These are phyloP conservation scores for Zaprionus lachaisei DNA, from an alignment of 1,140 invertebrate genomes.

Conservation along the genomic window DNA sequence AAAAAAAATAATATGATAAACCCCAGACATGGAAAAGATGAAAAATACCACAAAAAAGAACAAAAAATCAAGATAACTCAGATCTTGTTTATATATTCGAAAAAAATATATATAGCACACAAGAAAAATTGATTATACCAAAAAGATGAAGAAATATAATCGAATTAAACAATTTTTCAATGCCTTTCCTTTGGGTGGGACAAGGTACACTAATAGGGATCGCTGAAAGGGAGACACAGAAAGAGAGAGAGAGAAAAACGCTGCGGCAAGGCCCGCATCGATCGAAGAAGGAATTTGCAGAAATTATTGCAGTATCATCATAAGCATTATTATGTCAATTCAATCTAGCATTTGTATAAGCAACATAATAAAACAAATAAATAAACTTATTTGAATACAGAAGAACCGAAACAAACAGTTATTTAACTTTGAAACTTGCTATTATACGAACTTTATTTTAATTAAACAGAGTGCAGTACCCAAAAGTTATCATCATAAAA, in stretches of 20 bases:
- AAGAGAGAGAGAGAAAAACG: neutral
- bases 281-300: neutral
- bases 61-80: constrained; percentile 49
- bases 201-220: constrained; percentile 37
- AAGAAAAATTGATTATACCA: constrained; percentile 70
- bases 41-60: constrained; percentile 62
- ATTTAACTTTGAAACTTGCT: constrained; percentile 59
- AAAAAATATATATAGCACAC: constrained; percentile 67
- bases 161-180: constrained; percentile 71
- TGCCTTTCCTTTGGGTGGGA: constrained; percentile 80
- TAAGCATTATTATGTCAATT: constrained; percentile 30
- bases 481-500: constrained; percentile 24
- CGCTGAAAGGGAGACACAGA: neutral
- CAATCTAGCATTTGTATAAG: constrained; percentile 9
- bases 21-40: constrained; percentile 65
- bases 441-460: constrained; percentile 76
- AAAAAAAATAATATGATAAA: constrained; percentile 51
- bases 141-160: constrained; percentile 76
- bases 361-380: constrained; percentile 13
- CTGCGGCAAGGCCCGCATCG: neutral
- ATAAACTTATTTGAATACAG: neutral
- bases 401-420: constrained; percentile 30
- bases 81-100: constrained; percentile 69
- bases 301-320: constrained; percentile 12
- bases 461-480: constrained; percentile 59